These are phyloP conservation scores for Rhopalosiphum padi DNA, from an alignment of 1,140 invertebrate genomes.

Conservation along the genomic window DNA sequence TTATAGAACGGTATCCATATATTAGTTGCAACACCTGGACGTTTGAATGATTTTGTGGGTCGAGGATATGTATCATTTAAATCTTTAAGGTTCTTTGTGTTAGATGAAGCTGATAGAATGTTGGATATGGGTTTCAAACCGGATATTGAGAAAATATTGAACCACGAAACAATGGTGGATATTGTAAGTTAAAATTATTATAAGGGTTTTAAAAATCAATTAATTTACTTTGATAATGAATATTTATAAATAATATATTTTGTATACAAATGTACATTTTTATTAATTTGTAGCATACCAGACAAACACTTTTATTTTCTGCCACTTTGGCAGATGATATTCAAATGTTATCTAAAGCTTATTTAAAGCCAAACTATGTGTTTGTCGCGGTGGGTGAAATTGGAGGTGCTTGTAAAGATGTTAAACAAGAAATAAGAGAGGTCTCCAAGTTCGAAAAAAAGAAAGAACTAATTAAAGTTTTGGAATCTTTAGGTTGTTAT, in stretches of 20 bases:
- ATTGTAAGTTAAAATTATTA: background rate
- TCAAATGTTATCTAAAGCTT: slow-evolving; percentile 89
- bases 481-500: slow-evolving; percentile 69
- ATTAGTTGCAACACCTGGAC: slow-evolving; percentile 93
- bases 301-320: slow-evolving; percentile 94
- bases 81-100: slow-evolving; percentile 86
- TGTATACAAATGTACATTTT: background rate
- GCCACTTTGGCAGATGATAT: slow-evolving; percentile 99
- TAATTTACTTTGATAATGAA: background rate
- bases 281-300: slow-evolving; percentile 59
- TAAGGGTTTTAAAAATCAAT: background rate
- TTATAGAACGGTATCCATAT: slow-evolving; percentile 76
- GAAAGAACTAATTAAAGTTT: slow-evolving; percentile 75
- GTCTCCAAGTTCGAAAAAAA: slow-evolving; percentile 73
- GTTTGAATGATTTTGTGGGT: slow-evolving; percentile 95
- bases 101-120: slow-evolving; percentile 96
- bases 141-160: slow-evolving; percentile 85
- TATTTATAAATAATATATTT: no score
- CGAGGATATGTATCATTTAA: slow-evolving; percentile 85
- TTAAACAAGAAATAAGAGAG: slow-evolving; percentile 82
- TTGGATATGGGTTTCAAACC: slow-evolving; percentile 97
- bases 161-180: slow-evolving; percentile 69
- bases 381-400: slow-evolving; percentile 98
- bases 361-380: slow-evolving; percentile 90
- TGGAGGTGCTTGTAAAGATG: slow-evolving; percentile 88